Evolutionary conservation across 2,113 vertebrate genomes (phyloP), one percentile per base, ranked within the genome.

Genomic region (Solea solea): DNA sequence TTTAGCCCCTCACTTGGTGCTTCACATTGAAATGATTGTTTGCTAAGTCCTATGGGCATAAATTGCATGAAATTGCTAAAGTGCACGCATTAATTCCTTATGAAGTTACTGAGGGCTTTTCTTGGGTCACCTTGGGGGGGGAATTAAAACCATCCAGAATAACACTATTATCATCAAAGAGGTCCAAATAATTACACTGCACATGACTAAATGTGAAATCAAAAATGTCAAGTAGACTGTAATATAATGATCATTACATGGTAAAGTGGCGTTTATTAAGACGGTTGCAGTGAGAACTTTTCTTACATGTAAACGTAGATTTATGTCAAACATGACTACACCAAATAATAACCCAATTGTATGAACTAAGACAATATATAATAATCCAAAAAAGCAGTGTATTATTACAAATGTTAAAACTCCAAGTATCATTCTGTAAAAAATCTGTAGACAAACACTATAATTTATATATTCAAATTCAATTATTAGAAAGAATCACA

Each of bases 11-110:
- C 81, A 70, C 76, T 78, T 53, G 59, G 69, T 86, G 86, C 84
- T 90, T 83, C 78, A 82, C 83, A 61, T 84, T 88, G 67, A 79
- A 91, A 87, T 85, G 77, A 86, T 83, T 86, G 81, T 88, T 83
- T 83, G 83, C 59, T 64, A 70, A 77, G 60, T 80, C 78, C 77
- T 80, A 80, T 64, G 80, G 74, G 78, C 68, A 76, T 78, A 58
- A 84, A 90, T 90, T 87, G 86, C 82, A 74, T 46, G 57, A 83
- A 81, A 88, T 85, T 86, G 82, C 80, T 73, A 67, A 83, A 86
- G 83, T 62, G 65, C 60, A 63, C 74, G 72, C 70, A 85, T 77
- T 77, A 69, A 76, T 79, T 87, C 54, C 69, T 83, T 71, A 81
- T 78, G 74, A 78, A 76, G 49, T 54, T 42, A 14, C 80, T 59